Evolutionary conservation across 2,888 invertebrate genomes (phyloP).

Genomic region (Drosophila lacicola): DNA sequence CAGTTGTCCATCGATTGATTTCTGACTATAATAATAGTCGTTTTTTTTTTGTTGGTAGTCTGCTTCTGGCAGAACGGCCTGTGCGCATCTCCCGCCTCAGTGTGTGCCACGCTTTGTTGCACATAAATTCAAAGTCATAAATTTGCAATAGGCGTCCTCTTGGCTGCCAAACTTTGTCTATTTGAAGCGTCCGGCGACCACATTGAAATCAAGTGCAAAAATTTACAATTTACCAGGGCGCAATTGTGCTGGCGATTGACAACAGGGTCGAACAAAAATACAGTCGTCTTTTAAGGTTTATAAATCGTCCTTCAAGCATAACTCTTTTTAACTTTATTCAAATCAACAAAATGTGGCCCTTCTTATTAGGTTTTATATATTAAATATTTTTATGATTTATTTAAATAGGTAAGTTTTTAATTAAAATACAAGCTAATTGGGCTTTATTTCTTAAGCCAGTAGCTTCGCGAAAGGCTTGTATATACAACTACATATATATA

Average conservation of each 20-base stretch:
- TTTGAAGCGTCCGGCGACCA: conserved; percentile 68
- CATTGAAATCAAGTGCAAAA: conserved; percentile 59
- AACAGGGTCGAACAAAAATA: conserved; percentile 17
- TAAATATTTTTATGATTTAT: too few species aligned
- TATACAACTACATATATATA: too few species aligned
- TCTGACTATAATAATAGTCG: conserved; percentile 14
- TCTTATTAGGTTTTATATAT: too few species aligned
- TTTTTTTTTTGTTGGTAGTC: not conserved
- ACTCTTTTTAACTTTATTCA: too few species aligned
- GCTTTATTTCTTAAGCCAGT: too few species aligned
- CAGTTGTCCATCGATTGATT: conserved; percentile 41
- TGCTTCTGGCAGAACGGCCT: not conserved
- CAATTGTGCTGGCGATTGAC: not conserved
- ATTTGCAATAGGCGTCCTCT: conserved; percentile 70
- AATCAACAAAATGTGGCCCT: too few species aligned
- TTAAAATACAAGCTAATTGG: too few species aligned
- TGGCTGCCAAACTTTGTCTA: conserved; percentile 69
- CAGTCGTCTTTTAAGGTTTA: too few species aligned
- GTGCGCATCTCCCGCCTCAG: not conserved
- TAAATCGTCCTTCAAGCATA: too few species aligned
- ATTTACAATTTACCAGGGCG: conserved; percentile 45
- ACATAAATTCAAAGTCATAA: conserved; percentile 76
- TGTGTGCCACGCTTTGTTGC: conserved; percentile 72
- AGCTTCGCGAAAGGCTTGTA: too few species aligned
- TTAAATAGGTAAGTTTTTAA: too few species aligned